Base-by-base conservation (phyloP, 1,140 invertebrate species). In the Drosophila arawakana region DNA sequence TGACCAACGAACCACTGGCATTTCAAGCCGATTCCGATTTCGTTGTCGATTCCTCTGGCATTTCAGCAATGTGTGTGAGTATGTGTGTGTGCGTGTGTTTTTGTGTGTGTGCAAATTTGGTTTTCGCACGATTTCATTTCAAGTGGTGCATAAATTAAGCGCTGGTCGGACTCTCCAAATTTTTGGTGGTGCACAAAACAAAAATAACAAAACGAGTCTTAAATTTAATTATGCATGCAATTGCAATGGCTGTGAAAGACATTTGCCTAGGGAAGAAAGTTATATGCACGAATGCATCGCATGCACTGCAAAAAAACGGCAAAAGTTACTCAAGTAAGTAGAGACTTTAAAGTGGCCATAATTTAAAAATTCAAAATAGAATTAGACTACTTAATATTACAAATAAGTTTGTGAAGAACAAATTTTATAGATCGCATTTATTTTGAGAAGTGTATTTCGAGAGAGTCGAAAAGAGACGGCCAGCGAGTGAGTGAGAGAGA, bases 41-140 rank as follows among this genome's bases (percentile, higher is more conserved):
- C 37, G 7, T 8, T 39, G 7, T 10, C 37, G 10, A 8, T 39
- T 8, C 37, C 37, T 43, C 11, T 13, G 41, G 11, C 11, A 47
- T 47, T 47, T 47, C 46, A 50, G 25, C 1, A 3, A 50, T 55
- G 54, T 57, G 54, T 30, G 25, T 30, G 25, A 0, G 2, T 30
- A 2, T 30, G 25, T 30, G 25, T 30, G 25, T 30, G 25, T 6
- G 25, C 4, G 25, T 30, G 25, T 6, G 2, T 30, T 4, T 6
- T 5, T 30, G 25, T 30, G 25, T 30, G 54, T 60, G 77, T 70
- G 79, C 70, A 81, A 82, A 81, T 82, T 82, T 73, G 75, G 52
- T 78, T 83, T 83, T 83, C 80, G 78, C 80, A 81, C 80, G 80
- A 83, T 83, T 83, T 83, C 72, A 69, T 78, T 81, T 81, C 76